Evolutionary conservation across 2,888 invertebrate species (phyloP), one percentile per base, ranked within the genome.

Genomic region (Troilus luridus): DNA sequence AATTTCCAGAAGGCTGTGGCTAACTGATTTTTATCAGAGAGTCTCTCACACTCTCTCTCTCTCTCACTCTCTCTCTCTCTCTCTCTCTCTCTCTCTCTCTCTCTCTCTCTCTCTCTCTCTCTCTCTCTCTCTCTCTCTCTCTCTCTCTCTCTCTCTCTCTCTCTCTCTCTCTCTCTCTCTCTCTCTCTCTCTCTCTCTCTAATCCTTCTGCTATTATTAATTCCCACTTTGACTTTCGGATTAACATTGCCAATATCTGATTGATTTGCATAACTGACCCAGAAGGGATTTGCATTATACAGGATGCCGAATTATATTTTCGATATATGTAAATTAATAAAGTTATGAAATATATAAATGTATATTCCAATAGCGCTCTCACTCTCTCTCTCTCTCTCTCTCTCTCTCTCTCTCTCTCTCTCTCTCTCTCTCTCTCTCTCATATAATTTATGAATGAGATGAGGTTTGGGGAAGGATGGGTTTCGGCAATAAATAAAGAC

Each of bases 261-360:
- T 77, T 77, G 41, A 77, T 77, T 77, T 77, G 72, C 72, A 77
- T 77, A 77, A 77, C 72, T 77, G 72, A 77, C 72, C 72, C 72
- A 27, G 7, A 41, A 17, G 7, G 72, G 72, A 77, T 77, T 77
- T 77, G 72, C 72, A 77, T 77, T 77, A 77, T 77, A 77, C 72
- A 77, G 27, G 72, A 27, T 41, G 72, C 72, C 72, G 72, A 77
- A 77, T 77, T 77, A 77, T 77, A 27, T 77, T 77, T 77, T 77
- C 72, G 72, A 77, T 77, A 77, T 77, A 77, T 77, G 72, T 77
- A 77, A 77, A 77, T 77, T 77, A 77, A 77, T 77, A 77, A 77
- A 77, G 72, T 77, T 77, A 77, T 77, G 72, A 77, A 77, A 77
- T 77, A 77, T 41, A 77, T 77, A 41, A 41, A 41, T 41, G 2